phyloP scores from a whole-genome alignment of 2,113 vertebrate species.

The Bufo gargarizans region DNA sequence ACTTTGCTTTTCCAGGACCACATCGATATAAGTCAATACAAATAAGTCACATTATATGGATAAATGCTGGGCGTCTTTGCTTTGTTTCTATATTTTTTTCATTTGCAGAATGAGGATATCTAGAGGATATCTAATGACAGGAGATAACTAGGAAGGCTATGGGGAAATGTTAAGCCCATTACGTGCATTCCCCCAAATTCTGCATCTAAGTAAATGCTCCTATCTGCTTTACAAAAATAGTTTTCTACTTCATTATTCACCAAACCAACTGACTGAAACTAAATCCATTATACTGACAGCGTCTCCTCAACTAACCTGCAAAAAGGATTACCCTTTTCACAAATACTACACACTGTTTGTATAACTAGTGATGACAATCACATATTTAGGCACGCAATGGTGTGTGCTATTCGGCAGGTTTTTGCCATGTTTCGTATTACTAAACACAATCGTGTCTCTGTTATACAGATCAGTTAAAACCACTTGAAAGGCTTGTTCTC shows the following conservation, averaged over 20 bases:
- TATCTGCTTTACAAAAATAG: neutral
- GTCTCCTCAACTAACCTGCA: slow-evolving; percentile 38
- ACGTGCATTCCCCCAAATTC: neutral
- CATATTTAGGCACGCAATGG: slow-evolving; percentile 22
- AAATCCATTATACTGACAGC: slow-evolving; percentile 22
- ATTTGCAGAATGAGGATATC: neutral
- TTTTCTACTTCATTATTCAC: slow-evolving; percentile 37
- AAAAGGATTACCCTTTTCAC: slow-evolving; percentile 37
- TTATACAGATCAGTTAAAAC: neutral
- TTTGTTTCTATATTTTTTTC: neutral
- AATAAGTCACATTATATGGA: neutral
- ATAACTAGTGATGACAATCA: slow-evolving; percentile 31
- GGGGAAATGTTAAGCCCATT: neutral
- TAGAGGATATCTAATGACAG: neutral
- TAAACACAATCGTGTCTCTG: neutral
- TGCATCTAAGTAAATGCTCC: slow-evolving; percentile 26
- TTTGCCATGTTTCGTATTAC: neutral
- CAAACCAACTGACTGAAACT: slow-evolving; percentile 37
- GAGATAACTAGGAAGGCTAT: neutral
- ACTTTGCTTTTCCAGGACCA: neutral
- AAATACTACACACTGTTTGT: neutral
- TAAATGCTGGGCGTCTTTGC: neutral
- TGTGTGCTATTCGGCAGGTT: slow-evolving; percentile 11
- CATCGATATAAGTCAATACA: neutral
- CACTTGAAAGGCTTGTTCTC: neutral